A percentile compares a stretch with the other conserved stretches of the same genome.
Conservation (phyloP, 2,113 vertebrate species). For the Callorhinus ursinus region DNA sequence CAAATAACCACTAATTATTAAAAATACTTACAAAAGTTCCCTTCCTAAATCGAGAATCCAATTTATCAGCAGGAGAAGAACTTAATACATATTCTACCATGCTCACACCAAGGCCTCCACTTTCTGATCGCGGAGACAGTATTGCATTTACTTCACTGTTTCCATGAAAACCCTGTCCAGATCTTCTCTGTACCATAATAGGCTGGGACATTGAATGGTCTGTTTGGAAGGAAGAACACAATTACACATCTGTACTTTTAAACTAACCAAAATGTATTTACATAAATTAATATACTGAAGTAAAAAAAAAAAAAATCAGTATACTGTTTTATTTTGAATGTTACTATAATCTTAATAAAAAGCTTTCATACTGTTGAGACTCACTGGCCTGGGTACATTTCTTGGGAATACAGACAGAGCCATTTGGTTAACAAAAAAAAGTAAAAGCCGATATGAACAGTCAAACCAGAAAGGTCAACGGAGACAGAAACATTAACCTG, state of each 20-base stretch:
- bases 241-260: slow-evolving; percentile 32
- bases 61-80: slow-evolving; percentile 98
- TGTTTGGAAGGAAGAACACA: slow-evolving; percentile 83
- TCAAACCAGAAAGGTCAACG: background rate
- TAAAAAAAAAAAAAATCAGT: slow-evolving; percentile 1
- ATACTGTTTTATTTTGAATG: slow-evolving; percentile 13
- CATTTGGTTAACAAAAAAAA: background rate
- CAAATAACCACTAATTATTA: background rate
- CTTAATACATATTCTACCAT: slow-evolving; percentile 99
- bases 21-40: slow-evolving; percentile 95
- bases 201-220: slow-evolving; percentile 99
- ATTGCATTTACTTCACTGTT: slow-evolving; percentile 97
- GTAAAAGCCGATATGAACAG: background rate
- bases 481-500: background rate
- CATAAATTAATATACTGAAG: background rate
- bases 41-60: slow-evolving; percentile 97
- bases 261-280: slow-evolving; percentile 11
- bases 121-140: slow-evolving; percentile 98
- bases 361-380: slow-evolving; percentile 6
- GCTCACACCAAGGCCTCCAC: slow-evolving; percentile 98
- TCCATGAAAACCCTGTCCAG: slow-evolving; percentile 98
- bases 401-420: slow-evolving; percentile 43
- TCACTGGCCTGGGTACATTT: background rate
- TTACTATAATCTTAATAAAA: background rate
- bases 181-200: slow-evolving; percentile 99